These are phyloP conservation scores for Zosterops japonicus DNA, from an alignment of 2,113 vertebrate genomes.

Conservation along the genomic window DNA sequence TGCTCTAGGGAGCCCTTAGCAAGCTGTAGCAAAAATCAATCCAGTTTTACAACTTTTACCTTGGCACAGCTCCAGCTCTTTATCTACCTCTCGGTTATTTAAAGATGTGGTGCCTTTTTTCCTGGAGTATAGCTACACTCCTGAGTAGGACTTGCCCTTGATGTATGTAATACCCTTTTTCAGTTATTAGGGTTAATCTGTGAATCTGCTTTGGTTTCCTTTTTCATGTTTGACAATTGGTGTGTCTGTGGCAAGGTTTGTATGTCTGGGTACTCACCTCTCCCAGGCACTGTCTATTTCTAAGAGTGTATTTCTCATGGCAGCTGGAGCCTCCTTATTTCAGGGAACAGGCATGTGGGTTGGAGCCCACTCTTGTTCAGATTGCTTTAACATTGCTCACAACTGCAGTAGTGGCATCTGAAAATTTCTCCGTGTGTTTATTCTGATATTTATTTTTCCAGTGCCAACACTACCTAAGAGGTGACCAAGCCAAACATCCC, in stretches of 20 bases:
- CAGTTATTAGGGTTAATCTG: background rate
- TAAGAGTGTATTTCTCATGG: fast-evolving
- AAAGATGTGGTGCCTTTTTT: conserved; percentile 67
- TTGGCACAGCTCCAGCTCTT: conserved; percentile 73
- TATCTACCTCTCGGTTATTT: conserved; percentile 69
- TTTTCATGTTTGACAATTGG: background rate
- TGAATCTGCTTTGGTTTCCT: background rate
- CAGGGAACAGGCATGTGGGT: fast-evolving
- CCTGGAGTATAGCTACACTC: conserved; percentile 16
- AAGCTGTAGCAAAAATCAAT: conserved; percentile 81
- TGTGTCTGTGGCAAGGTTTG: background rate
- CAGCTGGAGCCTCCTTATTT: background rate
- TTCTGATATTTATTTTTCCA: background rate
- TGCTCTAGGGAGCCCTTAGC: conserved; percentile 77
- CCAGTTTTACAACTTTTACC: conserved; percentile 80
- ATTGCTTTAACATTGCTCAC: background rate
- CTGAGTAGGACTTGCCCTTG: conserved; percentile 53
- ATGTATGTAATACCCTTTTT: conserved; percentile 3
- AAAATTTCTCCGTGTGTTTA: background rate
- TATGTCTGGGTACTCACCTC: background rate
- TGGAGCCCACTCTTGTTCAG: background rate
- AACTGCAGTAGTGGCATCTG: background rate
- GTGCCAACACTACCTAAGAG: background rate
- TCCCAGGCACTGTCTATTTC: fast-evolving
- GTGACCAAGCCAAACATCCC: background rate